Conservation (phyloP, 2,888 invertebrate genomes). For the Rhingia rostrata region DNA sequence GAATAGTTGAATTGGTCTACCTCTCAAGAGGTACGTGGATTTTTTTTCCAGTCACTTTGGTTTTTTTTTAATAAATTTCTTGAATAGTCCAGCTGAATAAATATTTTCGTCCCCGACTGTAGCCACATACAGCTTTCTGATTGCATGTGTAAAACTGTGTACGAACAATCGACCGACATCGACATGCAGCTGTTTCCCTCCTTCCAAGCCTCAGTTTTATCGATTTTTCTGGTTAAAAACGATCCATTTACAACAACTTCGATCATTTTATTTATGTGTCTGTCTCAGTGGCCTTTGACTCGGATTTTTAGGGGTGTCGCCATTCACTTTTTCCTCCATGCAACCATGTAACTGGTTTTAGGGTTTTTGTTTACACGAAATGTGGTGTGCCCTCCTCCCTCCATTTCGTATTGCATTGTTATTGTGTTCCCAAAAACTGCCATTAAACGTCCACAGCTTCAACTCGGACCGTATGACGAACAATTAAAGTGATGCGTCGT, state of each 20-base stretch:
- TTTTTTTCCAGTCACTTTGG: too few species aligned
- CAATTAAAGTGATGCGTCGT: conserved; percentile 7
- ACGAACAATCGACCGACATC: background rate
- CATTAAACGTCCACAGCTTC: background rate
- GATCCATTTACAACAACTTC: conserved; percentile 26
- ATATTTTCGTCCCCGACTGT: conserved; percentile 20
- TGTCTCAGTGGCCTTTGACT: conserved; percentile 32
- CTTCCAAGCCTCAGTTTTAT: conserved; percentile 27
- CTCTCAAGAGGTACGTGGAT: too few species aligned
- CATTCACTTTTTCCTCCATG: conserved; percentile 3
- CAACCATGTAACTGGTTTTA: background rate
- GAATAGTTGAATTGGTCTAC: too few species aligned
- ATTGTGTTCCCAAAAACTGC: conserved; percentile 7
- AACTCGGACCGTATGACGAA: background rate
- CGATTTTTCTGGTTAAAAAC: conserved; percentile 50
- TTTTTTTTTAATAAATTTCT: too few species aligned
- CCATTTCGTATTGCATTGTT: background rate
- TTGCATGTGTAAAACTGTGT: conserved; percentile 9
- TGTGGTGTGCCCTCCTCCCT: background rate
- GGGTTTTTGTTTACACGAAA: conserved; percentile 21
- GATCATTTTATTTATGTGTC: conserved; percentile 37
- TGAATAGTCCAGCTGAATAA: background rate
- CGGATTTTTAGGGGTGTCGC: background rate
- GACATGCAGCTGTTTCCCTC: conserved; percentile 35
- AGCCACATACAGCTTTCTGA: background rate